Evolutionary conservation across 2,888 invertebrate species (phyloP), one percentile per base, ranked within the genome.

Genomic region (Prosapia bicincta): DNA sequence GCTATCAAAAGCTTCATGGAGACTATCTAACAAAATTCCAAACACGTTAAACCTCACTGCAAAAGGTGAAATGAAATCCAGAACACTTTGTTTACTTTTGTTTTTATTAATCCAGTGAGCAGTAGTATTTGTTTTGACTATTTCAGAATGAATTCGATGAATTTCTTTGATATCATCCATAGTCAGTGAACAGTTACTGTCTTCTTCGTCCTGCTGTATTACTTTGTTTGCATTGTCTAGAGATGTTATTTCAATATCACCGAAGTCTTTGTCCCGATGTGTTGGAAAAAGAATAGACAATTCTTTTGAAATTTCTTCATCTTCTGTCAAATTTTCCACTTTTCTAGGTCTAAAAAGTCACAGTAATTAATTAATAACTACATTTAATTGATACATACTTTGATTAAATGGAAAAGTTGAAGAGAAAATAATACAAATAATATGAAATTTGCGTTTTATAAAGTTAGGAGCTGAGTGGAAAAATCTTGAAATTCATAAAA

Each of bases 271-370:
- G 3, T 91, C 90, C 0, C 79, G 72, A 38, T 78, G 76, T 7
- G 80, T 91, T 0, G 93, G 93, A 82, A 94, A 94, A 82, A 92
- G 86, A 82, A 89, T 87, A 78, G 88, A 86, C 75, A 94, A 89
- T 85, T 93, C 92, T 74, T 88, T 85, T 23, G 87, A 83, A 0
- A 90, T 89, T 76, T 89, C 86, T 23, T 91, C 88, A 78, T 93
- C 92, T 81, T 94, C 94, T 24, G 91, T 88, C 82, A 90, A 88
- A 38, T 68, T 76, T 71, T 78, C 76, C 0, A 43, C 43, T 65
- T 67, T 24, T 65, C 43, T 74, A 23, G 68, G 9, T 32, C 69
- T 69, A 24, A 26, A 73, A 74, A 9, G 9, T 6, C 30, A 30
- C 30, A 30, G 30, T 6, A 30, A 30, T n/a, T n/a, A n/a, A n/a